These are phyloP conservation scores for Oreochromis aureus DNA, from an alignment of 2,113 vertebrate genomes.

Conservation along the genomic window DNA sequence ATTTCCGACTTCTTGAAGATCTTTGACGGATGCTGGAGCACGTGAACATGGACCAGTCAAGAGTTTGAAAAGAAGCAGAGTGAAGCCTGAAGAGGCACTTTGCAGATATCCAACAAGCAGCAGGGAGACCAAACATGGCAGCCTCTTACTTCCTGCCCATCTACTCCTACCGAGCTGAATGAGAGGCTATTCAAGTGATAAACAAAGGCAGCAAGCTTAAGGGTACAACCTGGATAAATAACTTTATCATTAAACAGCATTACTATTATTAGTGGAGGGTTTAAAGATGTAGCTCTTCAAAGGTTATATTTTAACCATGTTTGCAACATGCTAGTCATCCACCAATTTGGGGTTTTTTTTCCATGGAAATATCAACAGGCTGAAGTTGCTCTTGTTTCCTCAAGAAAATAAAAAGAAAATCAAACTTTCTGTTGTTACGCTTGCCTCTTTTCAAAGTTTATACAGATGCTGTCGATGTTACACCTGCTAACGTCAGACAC, in stretches of 20 bases:
- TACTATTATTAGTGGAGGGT: neutral
- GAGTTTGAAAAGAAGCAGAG: neutral
- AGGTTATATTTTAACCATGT: neutral
- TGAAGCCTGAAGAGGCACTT: neutral
- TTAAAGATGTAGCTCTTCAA: neutral
- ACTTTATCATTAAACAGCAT: neutral
- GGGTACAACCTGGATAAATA: neutral
- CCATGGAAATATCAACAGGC: neutral
- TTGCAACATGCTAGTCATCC: neutral
- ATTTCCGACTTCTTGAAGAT: neutral
- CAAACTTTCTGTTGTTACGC: fast-evolving
- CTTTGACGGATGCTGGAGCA: neutral
- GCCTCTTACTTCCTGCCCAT: neutral
- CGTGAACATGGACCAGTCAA: neutral
- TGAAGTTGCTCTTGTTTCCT: neutral
- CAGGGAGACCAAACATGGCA: neutral
- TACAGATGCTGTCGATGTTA: neutral
- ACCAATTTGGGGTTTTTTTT: fast-evolving
- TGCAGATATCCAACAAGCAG: neutral
- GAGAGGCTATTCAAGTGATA: neutral
- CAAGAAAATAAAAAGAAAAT: neutral
- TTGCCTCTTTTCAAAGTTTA: fast-evolving
- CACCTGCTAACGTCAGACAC: neutral
- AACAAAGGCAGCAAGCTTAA: neutral
- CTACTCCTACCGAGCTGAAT: neutral